phyloP scores from a whole-genome alignment of 2,113 vertebrate genomes.

The Monopterus albus region DNA sequence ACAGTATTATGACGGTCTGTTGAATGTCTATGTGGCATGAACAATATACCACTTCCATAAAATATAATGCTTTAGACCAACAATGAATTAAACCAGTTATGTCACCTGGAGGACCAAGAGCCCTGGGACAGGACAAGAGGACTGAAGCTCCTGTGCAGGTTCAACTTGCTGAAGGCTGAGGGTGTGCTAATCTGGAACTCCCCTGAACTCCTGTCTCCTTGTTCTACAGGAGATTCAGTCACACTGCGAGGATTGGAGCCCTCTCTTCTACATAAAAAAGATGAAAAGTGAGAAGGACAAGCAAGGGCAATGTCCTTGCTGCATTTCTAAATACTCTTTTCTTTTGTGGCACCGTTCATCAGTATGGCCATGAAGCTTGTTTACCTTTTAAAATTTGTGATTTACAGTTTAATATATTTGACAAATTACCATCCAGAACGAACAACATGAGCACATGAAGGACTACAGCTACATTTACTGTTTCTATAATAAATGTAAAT shows the following conservation, averaged over 20 bases:
- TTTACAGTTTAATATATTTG: too few relatives aligned
- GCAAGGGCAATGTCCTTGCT: too few relatives aligned
- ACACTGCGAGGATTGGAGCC: conserved; percentile 73
- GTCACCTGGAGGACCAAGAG: conserved; percentile 93
- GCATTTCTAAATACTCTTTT: too few relatives aligned
- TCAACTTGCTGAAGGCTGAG: conserved; percentile 94
- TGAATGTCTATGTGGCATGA: not conserved
- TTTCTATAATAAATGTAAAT: too few relatives aligned
- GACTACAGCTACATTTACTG: too few relatives aligned
- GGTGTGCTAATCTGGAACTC: conserved; percentile 94
- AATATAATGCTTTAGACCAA: not conserved
- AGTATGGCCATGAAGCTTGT: not conserved
- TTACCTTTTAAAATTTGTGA: too few relatives aligned
- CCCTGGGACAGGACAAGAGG: conserved; percentile 87
- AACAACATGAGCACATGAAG: too few relatives aligned
- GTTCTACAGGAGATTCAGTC: conserved; percentile 84
- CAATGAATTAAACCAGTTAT: not conserved
- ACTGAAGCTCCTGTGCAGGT: conserved; percentile 88
- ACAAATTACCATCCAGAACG: too few relatives aligned
- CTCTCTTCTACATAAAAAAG: conserved; percentile 81
- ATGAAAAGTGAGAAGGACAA: not conserved
- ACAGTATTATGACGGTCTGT: rapidly evolving
- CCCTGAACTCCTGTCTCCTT: conserved; percentile 79
- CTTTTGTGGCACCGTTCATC: not conserved
- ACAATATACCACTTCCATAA: too few relatives aligned